phyloP scores from a whole-genome alignment of 2,888 invertebrate species.

The Eudasyphora cyanicolor region DNA sequence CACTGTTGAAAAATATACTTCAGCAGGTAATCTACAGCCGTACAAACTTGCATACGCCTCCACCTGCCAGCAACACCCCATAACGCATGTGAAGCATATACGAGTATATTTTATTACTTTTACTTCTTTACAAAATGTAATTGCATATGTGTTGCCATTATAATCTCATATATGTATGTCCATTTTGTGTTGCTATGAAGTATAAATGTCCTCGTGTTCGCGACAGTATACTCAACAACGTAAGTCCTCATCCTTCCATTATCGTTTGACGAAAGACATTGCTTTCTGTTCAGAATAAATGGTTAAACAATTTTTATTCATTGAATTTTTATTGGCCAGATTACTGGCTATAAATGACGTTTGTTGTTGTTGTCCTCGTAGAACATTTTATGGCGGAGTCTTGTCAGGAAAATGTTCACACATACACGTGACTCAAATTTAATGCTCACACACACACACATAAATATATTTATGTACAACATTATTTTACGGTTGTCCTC shows the following conservation, averaged over 20 bases:
- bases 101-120: conserved; percentile 1
- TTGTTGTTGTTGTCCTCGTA: background rate
- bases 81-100: background rate
- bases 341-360: conserved; percentile 47
- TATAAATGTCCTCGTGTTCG: background rate
- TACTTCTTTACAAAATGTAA: background rate
- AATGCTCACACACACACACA: background rate
- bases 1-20: background rate
- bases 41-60: background rate
- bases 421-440: too few relatives aligned
- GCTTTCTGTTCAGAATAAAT: background rate
- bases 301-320: conserved; percentile 57
- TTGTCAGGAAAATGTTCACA: background rate
- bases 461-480: too few relatives aligned
- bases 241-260: background rate
- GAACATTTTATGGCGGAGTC: background rate
- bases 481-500: background rate
- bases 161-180: too few relatives aligned
- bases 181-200: background rate
- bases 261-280: background rate
- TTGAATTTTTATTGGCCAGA: conserved; percentile 60
- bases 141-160: background rate
- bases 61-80: background rate
- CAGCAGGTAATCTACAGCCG: background rate
- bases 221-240: background rate